phyloP scores from a whole-genome alignment of 2,797 vertebrate species.

The Apogon hyalosoma region DNA sequence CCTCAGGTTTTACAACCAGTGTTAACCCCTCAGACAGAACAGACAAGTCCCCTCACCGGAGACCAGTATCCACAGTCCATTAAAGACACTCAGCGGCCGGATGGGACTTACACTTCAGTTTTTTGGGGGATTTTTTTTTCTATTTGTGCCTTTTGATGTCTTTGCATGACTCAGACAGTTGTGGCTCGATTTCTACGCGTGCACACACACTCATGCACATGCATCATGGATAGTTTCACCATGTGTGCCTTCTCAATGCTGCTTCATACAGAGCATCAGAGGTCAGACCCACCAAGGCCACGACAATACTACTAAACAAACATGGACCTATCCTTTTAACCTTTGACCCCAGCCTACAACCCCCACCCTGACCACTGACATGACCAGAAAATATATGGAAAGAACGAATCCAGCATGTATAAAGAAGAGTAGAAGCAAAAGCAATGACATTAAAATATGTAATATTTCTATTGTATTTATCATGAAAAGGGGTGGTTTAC shows the following conservation, averaged over 20 bases:
- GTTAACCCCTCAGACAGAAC: slow-evolving; percentile 53
- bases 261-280: slow-evolving; percentile 27
- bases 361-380: slow-evolving; percentile 32
- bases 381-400: slow-evolving; percentile 13
- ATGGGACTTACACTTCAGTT: slow-evolving; percentile 10
- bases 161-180: slow-evolving; percentile 16
- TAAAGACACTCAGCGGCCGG: slow-evolving; percentile 18
- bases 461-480: too few relatives aligned
- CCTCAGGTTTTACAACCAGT: slow-evolving; percentile 69
- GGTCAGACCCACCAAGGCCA: slow-evolving; percentile 50
- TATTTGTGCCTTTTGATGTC: slow-evolving; percentile 37
- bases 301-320: slow-evolving; percentile 63
- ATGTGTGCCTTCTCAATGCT: background rate
- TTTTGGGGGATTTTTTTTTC: background rate
- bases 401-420: background rate
- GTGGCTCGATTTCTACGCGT: slow-evolving; percentile 5
- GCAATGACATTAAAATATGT: background rate
- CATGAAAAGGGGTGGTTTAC: too few relatives aligned
- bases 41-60: slow-evolving; percentile 36
- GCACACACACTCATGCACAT: background rate
- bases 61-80: slow-evolving; percentile 40
- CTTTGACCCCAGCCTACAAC: slow-evolving; percentile 43
- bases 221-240: slow-evolving; percentile 2
- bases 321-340: slow-evolving; percentile 62
- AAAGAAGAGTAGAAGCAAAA: background rate